phyloP scores from a whole-genome alignment of 1,140 invertebrate species.

The Ridgeia piscesae region DNA sequence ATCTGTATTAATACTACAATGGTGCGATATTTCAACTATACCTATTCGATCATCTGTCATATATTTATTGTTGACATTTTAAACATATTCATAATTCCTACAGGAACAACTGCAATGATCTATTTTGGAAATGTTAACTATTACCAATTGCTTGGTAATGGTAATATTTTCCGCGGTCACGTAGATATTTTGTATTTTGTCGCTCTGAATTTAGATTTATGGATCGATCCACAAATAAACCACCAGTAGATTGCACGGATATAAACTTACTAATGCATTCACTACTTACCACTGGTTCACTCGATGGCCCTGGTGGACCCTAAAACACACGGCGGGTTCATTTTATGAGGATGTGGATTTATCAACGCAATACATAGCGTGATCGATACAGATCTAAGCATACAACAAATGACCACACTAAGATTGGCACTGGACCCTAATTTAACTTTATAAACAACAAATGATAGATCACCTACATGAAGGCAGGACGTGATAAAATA shows the following conservation, averaged over 20 bases:
- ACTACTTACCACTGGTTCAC: background rate
- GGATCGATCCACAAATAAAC: background rate
- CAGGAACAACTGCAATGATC: too few species aligned
- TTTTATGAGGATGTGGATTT: background rate
- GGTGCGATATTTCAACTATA: too few species aligned
- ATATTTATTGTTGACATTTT: background rate
- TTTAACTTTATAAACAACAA: background rate
- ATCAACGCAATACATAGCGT: background rate
- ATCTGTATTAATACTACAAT: too few species aligned
- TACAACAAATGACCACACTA: background rate
- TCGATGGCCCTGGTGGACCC: background rate
- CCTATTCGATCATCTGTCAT: background rate
- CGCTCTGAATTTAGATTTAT: background rate
- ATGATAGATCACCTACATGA: background rate
- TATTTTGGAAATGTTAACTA: too few species aligned
- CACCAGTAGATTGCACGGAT: background rate
- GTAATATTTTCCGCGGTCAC: too few species aligned
- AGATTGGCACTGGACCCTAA: background rate
- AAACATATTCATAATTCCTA: background rate
- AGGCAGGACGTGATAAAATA: background rate
- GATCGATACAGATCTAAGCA: background rate
- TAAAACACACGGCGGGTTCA: background rate
- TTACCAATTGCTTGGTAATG: too few species aligned
- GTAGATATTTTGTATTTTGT: too few species aligned
- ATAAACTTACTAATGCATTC: background rate